phyloP scores from a whole-genome alignment of 2,797 vertebrate genomes.

The Hippoglossus hippoglossus region DNA sequence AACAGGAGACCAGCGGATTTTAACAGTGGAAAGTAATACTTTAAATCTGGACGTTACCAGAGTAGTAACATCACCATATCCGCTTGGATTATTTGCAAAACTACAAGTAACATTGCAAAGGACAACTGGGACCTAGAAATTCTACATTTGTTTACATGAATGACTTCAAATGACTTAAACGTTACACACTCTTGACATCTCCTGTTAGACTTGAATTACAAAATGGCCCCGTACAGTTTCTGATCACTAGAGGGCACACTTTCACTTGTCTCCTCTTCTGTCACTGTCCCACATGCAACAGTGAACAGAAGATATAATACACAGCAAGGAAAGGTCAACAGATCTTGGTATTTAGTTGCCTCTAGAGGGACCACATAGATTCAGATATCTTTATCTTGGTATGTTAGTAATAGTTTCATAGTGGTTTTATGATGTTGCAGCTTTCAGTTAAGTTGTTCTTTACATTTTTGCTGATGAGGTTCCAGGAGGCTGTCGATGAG shows the following conservation, averaged over 20 bases:
- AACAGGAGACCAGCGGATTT: slow-evolving; percentile 31
- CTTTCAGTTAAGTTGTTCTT: slow-evolving; percentile 49
- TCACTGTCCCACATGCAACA: neutral
- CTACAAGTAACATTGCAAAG: too few relatives aligned
- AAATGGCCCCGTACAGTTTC: neutral
- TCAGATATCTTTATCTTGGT: neutral
- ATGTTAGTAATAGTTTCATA: too few relatives aligned
- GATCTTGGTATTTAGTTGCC: too few relatives aligned
- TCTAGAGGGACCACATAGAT: too few relatives aligned
- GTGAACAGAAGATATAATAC: neutral
- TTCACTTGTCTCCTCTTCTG: neutral
- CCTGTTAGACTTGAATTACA: neutral
- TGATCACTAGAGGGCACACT: slow-evolving; percentile 31
- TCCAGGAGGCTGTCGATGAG: slow-evolving; percentile 81
- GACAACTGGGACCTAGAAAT: neutral
- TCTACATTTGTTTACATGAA: neutral
- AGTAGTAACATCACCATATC: neutral
- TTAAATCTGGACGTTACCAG: neutral
- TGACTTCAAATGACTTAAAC: neutral
- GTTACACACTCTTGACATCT: neutral
- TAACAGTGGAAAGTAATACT: neutral
- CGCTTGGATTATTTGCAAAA: neutral
- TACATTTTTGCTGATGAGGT: slow-evolving; percentile 76
- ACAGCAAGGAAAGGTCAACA: neutral
- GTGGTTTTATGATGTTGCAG: too few relatives aligned